Percentiles rank a stretch among this genome's conserved stretches.
phyloP scores from a whole-genome alignment of 2,113 vertebrate species.

The Mormyrus iriodes region DNA sequence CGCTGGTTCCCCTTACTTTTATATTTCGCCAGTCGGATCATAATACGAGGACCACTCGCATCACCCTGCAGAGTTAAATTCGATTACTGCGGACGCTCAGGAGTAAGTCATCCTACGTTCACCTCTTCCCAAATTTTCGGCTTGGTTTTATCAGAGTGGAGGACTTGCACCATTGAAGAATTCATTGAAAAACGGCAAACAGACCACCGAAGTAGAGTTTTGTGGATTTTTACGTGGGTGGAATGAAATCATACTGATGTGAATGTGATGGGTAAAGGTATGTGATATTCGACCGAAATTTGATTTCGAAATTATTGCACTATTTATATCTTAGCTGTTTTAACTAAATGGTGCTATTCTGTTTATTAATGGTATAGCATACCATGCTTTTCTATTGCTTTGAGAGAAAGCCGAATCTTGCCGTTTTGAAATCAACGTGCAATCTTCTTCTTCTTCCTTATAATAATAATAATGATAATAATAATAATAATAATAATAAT shows the following conservation, averaged over 20 bases:
- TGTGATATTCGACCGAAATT: not conserved
- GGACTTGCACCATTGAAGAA: not conserved
- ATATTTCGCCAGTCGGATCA: conserved; percentile 34
- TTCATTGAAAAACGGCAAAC: not conserved
- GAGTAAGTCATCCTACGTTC: conserved; percentile 5
- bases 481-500: not conserved
- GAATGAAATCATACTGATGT: not conserved
- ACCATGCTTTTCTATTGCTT: not conserved
- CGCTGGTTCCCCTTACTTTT: conserved; percentile 44
- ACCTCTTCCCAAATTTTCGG: not conserved
- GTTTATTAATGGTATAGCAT: not conserved
- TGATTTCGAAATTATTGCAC: not conserved
- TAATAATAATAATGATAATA: not conserved
- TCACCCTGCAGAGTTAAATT: conserved; percentile 26
- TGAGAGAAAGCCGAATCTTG: not conserved
- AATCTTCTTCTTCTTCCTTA: not conserved
- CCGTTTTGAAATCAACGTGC: not conserved
- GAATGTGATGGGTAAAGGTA: not conserved
- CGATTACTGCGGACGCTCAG: not conserved
- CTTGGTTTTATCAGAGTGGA: not conserved
- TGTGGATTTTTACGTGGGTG: not conserved
- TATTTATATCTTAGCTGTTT: not conserved
- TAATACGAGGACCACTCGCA: conserved; percentile 39
- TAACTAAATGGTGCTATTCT: not conserved
- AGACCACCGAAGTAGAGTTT: not conserved